A percentile compares a stretch with the other conserved stretches of the same genome.
phyloP scores from a whole-genome alignment of 2,797 vertebrate species.

The Micropoecilia bifurca region DNA sequence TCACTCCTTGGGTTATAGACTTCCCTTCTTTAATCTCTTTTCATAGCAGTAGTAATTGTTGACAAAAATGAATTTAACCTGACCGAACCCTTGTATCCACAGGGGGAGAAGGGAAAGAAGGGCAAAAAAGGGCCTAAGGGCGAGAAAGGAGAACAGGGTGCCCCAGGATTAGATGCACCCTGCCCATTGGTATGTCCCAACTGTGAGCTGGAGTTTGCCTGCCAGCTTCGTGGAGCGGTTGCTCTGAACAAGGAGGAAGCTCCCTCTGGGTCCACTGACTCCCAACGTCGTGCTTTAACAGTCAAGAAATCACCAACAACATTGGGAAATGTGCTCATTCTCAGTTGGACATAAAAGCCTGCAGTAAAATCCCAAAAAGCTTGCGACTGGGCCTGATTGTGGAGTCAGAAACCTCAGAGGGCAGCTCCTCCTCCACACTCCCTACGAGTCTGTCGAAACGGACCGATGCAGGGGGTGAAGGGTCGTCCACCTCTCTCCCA shows the following conservation, averaged over 20 bases:
- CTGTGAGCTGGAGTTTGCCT: constrained; percentile 78
- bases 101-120: constrained; percentile 99
- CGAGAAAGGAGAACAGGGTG: constrained; percentile 99
- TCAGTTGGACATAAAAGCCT: constrained; percentile 22
- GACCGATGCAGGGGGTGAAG: constrained; percentile 58
- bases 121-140: constrained; percentile 99
- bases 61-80: constrained; percentile 78
- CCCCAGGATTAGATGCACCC: constrained; percentile 99
- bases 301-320: neutral
- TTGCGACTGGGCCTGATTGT: constrained; percentile 24
- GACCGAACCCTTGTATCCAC: constrained; percentile 95
- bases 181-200: constrained; percentile 99
- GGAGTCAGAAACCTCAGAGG: constrained; percentile 62
- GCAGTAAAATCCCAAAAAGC: constrained; percentile 8
- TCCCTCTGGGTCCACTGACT: constrained; percentile 68
- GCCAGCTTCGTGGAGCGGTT: constrained; percentile 70
- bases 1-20: constrained; percentile 65
- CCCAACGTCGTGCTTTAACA: constrained; percentile 25
- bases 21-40: constrained; percentile 71
- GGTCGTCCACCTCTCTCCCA: constrained; percentile 83
- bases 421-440: constrained; percentile 77
- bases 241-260: constrained; percentile 79
- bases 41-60: constrained; percentile 57
- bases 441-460: constrained; percentile 47
- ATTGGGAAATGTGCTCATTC: constrained; percentile 12